Conservation (phyloP, 2,888 invertebrate species). For the Cosmopolites sordidus region DNA sequence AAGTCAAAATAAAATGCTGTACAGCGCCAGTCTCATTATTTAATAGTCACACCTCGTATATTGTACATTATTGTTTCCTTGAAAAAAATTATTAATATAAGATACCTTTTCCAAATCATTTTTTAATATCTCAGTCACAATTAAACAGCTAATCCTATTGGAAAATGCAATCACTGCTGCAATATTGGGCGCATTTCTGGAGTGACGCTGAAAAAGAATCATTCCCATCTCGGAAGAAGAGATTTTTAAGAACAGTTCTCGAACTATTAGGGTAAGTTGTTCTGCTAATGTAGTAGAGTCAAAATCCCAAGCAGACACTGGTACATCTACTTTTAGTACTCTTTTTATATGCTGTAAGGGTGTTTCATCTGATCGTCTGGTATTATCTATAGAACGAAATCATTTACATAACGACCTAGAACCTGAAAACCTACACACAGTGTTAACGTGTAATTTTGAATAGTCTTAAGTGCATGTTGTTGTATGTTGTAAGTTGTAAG, state of each 20-base stretch:
- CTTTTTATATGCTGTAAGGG: constrained; percentile 44
- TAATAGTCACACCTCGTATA: too few relatives aligned
- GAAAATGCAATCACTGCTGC: constrained; percentile 53
- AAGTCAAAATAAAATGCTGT: too few relatives aligned
- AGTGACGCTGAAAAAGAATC: constrained; percentile 47
- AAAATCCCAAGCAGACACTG: constrained; percentile 53
- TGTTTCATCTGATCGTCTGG: constrained; percentile 34
- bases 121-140: constrained; percentile 50
- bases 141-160: constrained; percentile 52
- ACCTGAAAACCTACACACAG: too few relatives aligned
- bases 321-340: constrained; percentile 45
- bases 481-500: too few relatives aligned
- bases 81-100: not conserved
- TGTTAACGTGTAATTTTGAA: too few relatives aligned
- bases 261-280: constrained; percentile 54
- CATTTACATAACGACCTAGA: too few relatives aligned
- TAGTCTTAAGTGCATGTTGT: too few relatives aligned
- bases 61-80: too few relatives aligned
- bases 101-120: constrained; percentile 45
- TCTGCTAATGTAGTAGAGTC: constrained; percentile 52
- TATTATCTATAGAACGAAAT: constrained; percentile 14
- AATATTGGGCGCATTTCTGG: constrained; percentile 52
- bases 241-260: constrained; percentile 52
- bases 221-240: constrained; percentile 48
- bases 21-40: too few relatives aligned